These are phyloP conservation scores for Arctopsyche grandis DNA, from an alignment of 1,140 invertebrate species.

Conservation along the genomic window DNA sequence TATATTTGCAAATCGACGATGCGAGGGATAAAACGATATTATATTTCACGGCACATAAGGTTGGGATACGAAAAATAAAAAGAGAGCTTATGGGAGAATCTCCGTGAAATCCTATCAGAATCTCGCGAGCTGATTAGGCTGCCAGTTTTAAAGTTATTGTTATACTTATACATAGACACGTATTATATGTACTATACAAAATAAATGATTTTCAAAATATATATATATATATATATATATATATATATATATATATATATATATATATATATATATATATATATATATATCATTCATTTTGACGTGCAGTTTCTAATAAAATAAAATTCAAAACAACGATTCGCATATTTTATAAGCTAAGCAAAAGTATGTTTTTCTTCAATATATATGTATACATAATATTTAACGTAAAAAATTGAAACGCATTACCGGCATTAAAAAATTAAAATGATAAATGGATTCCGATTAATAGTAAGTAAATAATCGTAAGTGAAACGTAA, in stretches of 20 bases:
- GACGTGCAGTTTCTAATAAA: too few relatives aligned
- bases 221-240: too few relatives aligned
- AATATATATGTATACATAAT: too few relatives aligned
- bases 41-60: neutral
- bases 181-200: neutral
- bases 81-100: constrained; percentile 48
- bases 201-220: neutral
- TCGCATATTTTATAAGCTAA: neutral
- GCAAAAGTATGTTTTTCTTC: neutral
- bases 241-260: too few relatives aligned
- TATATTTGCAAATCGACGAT: constrained; percentile 5
- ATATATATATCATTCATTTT: too few relatives aligned
- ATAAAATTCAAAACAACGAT: too few relatives aligned
- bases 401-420: too few relatives aligned
- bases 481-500: too few relatives aligned
- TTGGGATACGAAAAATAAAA: constrained; percentile 35
- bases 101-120: constrained; percentile 46
- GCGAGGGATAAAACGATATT: neutral
- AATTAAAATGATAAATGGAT: constrained; percentile 9
- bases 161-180: neutral
- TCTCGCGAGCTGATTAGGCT: constrained; percentile 29
- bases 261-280: too few relatives aligned
- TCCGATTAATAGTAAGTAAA: neutral
- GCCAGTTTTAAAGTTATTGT: neutral
- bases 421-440: neutral